A percentile compares a stretch with the other conserved stretches of the same genome.
Conservation (phyloP, 2,797 vertebrate genomes). For the Petrocephalus schoutedeni region DNA sequence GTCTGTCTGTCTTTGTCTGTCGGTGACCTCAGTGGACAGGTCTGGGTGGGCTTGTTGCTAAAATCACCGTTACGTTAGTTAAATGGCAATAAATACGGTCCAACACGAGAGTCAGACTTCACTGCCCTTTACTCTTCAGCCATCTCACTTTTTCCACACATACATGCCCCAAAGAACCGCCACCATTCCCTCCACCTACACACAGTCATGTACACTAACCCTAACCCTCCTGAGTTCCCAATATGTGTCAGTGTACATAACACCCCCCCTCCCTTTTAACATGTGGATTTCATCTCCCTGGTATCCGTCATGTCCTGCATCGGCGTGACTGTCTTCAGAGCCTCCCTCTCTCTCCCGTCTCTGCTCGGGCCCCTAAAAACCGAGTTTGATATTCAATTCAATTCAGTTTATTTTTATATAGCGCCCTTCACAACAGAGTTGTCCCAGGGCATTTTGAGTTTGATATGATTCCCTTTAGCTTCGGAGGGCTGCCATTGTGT, state of each 20-base stretch:
- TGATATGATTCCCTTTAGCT: neutral
- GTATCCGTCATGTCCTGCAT: neutral
- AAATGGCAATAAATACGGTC: no score
- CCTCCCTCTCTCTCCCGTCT: neutral
- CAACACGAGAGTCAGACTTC: no score
- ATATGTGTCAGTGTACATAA: no score
- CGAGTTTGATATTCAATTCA: neutral
- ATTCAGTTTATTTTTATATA: no score
- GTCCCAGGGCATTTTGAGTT: neutral
- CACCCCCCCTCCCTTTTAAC: neutral
- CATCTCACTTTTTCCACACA: no score
- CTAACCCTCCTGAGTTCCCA: neutral
- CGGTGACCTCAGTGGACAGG: neutral
- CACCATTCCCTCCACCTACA: no score
- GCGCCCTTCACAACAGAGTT: no score
- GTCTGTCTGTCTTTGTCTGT: neutral
- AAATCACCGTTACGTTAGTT: neutral
- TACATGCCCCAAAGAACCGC: no score
- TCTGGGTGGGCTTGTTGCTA: neutral
- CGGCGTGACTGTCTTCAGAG: neutral
- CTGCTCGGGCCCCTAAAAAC: neutral
- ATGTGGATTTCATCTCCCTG: neutral
- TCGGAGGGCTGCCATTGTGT: neutral
- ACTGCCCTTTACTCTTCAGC: no score
- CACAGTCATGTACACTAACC: no score